Evolutionary conservation across 2,113 vertebrate genomes (phyloP), one percentile per base, ranked within the genome.

Genomic region (Apaloderma vittatum): DNA sequence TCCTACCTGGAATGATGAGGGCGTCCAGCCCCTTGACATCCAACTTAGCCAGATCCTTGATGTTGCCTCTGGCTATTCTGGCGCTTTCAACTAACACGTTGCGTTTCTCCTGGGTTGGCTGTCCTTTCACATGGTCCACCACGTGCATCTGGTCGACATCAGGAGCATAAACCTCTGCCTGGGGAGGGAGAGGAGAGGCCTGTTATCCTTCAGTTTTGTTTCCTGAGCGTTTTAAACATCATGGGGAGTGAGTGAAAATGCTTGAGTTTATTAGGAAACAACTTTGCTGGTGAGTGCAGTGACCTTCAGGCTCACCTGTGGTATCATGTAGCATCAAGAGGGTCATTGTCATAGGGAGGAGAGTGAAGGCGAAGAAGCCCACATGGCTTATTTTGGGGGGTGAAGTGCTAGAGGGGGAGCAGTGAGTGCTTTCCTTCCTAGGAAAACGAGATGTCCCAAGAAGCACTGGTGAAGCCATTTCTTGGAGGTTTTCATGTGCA

Each of bases 61-160:
- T 98, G 72, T 99, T 98, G 36, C 99, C 99, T 26, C 99, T 96
- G 62, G 98, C 99, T 57, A 99, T 98, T 37, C 99, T 96, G 15
- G 99, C 98, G 3, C 99, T 99, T 90, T 99, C 99, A 72, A 98
- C 98, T 29, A 99, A 93, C 70, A 99, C 99, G 4, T 99, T 99
- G 46, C 99, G 97, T 73, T 97, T 99, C 97, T 99, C 99, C 49
- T 97, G 82, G 0, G 97, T 97, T 0, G 98, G 99, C 8, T 98
- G 96, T 8, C 99, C 98, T 85, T 98, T 99, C 58, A 97, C 24
- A 0, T 99, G 99, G 58, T 99, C 97, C 61, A 99, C 97, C 63
- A 99, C 99, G 7, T 99, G 99, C 99, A 99, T 99, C 98, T 99
- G 99, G 21, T 98, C 98, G 3, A 98, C 90, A 90, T 98, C 95